Evolutionary conservation across 2,888 invertebrate genomes (phyloP).

Genomic region (Acanthosepion pharaonis): DNA sequence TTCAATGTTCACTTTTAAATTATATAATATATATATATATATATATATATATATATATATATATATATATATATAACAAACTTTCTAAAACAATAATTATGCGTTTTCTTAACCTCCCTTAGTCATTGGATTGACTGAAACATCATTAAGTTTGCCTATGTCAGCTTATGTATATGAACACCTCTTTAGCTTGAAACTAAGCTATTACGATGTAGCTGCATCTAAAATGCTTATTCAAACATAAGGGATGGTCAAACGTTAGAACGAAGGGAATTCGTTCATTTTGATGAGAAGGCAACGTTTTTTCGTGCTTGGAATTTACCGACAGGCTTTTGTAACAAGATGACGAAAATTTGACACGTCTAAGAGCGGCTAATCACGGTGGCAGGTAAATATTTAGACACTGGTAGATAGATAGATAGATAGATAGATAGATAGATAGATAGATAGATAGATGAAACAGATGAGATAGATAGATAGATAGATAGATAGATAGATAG

Average conservation of each 20-base stretch:
- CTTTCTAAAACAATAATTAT: no score
- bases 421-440: background rate
- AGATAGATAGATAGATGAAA: background rate
- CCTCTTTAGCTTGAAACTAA: background rate
- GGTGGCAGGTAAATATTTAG: conserved; percentile 33
- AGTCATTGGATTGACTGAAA: no score
- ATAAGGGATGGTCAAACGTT: background rate
- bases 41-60: no score
- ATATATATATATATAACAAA: no score
- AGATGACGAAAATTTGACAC: conserved; percentile 12
- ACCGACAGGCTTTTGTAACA: background rate
- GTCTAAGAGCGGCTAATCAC: background rate
- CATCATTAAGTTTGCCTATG: background rate
- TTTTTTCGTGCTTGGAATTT: background rate
- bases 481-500: background rate
- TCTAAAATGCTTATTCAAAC: background rate
- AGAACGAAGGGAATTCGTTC: conserved; percentile 1
- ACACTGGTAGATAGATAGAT: background rate
- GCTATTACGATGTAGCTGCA: background rate
- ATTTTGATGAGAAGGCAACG: background rate
- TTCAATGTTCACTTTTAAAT: no score
- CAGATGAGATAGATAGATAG: background rate
- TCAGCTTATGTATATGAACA: background rate
- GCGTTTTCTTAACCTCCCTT: no score
- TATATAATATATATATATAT: no score